phyloP scores from a whole-genome alignment of 2,888 invertebrate genomes.

The Lycia hirtaria region DNA sequence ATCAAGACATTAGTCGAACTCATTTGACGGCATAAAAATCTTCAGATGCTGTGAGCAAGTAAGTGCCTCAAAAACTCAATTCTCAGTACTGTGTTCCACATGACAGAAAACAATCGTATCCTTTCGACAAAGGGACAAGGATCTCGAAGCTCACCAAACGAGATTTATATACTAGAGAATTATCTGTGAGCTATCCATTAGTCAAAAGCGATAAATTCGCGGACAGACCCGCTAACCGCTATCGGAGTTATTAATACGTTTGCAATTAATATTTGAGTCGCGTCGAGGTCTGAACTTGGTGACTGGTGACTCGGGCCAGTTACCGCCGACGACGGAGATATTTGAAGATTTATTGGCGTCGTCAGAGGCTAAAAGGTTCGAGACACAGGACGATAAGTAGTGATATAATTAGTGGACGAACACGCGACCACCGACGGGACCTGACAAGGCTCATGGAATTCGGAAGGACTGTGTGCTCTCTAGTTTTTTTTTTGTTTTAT shows the following conservation, averaged over 20 bases:
- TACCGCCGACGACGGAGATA: slow-evolving; percentile 58
- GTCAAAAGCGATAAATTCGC: slow-evolving; percentile 37
- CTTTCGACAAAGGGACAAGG: slow-evolving; percentile 11
- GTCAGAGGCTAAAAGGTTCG: slow-evolving; percentile 79
- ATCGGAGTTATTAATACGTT: slow-evolving; percentile 64
- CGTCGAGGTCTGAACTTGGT: slow-evolving; percentile 24
- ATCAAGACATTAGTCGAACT: not conserved
- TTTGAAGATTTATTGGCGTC: slow-evolving; percentile 77
- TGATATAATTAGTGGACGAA: slow-evolving; percentile 73
- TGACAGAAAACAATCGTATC: not conserved
- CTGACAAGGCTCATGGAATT: slow-evolving; percentile 48
- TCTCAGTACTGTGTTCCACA: not conserved
- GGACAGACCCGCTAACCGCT: slow-evolving; percentile 46
- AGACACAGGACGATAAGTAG: slow-evolving; percentile 70
- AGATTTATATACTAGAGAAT: slow-evolving; percentile 19
- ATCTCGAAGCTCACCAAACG: slow-evolving; percentile 7
- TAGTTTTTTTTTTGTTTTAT: not conserved
- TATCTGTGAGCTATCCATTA: slow-evolving; percentile 45
- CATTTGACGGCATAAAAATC: not conserved
- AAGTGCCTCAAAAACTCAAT: not conserved
- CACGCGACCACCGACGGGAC: slow-evolving; percentile 77
- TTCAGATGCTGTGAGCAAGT: not conserved
- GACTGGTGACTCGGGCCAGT: slow-evolving; percentile 52
- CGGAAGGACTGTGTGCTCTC: slow-evolving; percentile 14
- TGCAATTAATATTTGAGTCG: slow-evolving; percentile 66